Percentiles rank a stretch among this genome's conserved stretches.
Conservation (phyloP, 2,888 invertebrate genomes). For the Ichneumon xanthorius region DNA sequence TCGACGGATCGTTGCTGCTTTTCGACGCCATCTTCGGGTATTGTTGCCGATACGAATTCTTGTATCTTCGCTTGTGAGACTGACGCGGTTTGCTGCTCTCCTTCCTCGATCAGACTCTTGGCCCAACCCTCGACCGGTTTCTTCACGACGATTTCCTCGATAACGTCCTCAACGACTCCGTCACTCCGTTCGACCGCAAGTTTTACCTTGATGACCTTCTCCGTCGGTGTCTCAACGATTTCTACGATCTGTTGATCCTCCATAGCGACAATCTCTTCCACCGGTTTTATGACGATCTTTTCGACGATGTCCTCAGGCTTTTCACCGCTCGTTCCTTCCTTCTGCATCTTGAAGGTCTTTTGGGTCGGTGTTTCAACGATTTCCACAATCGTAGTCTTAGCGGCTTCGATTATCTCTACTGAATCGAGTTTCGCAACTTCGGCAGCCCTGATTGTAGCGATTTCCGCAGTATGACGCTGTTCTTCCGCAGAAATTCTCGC, state of each 20-base stretch:
- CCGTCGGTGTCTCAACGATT: slow-evolving; percentile 42
- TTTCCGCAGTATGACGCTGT: slow-evolving; percentile 37
- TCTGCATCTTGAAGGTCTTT: slow-evolving; percentile 64
- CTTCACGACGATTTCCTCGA: slow-evolving; percentile 59
- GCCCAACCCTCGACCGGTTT: slow-evolving; percentile 63
- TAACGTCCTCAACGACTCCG: slow-evolving; percentile 56
- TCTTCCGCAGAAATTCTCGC: slow-evolving; percentile 32
- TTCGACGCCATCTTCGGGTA: slow-evolving; percentile 55
- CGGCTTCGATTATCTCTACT: slow-evolving; percentile 33
- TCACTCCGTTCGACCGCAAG: slow-evolving; percentile 35
- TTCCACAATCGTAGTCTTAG: slow-evolving; percentile 42
- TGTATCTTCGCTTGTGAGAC: slow-evolving; percentile 63
- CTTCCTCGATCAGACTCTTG: slow-evolving; percentile 56
- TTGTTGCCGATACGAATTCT: slow-evolving; percentile 64
- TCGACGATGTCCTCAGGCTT: slow-evolving; percentile 50
- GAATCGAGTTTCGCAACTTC: slow-evolving; percentile 55
- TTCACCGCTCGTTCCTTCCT: slow-evolving; percentile 17
- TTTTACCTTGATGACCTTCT: slow-evolving; percentile 60
- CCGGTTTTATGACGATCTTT: slow-evolving; percentile 54
- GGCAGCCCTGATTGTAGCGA: slow-evolving; percentile 28
- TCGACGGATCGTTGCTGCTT: slow-evolving; percentile 16
- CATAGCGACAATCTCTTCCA: slow-evolving; percentile 56
- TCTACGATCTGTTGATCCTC: slow-evolving; percentile 53
- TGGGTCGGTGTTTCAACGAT: slow-evolving; percentile 63
- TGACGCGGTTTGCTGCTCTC: slow-evolving; percentile 18